Evolutionary conservation across 2,113 vertebrate species (phyloP), one percentile per base, ranked within the genome.

Genomic region (Sorex fumeus): DNA sequence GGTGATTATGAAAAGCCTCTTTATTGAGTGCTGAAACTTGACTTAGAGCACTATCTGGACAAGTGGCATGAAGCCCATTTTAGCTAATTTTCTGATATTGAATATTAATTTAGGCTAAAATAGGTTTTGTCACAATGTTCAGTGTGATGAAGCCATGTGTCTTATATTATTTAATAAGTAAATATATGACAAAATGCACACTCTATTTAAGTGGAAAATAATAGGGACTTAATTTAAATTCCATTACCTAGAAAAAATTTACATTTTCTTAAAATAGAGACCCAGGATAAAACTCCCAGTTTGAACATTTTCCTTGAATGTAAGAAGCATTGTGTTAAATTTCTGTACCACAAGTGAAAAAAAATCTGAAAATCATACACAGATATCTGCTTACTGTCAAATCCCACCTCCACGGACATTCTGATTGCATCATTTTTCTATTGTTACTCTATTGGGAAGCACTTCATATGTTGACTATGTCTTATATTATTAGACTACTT

Each of bases 61-160:
- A 77, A 81, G 28, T 43, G 4, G 15, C 6, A 3, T 34, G 28
- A 82, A 50, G 4, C 19, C 62, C 4, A 69, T 82, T 84, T 92
- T 60, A 50, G 28, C 1, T 32, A 70, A 47, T 13, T 70, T 86
- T 9, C 8, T 72, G n/a, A 66, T 25, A 45, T n/a, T 3, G 1
- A 10, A n/a, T 70, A 43, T 76, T 92, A 80, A 84, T 69, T 79
- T 72, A 81, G 36, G 43, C 15, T 40, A 69, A 93, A 50, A 27
- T 50, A 30, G 0, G 50, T 34, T 3, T 25, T 62, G 4, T 62
- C 84, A 47, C 28, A 90, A 45, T 18, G 80, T 45, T 69, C 15
- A 43, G 5, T 84, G 88, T 75, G 34, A 0, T 36, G 36, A 87
- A 62, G 15, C 91, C 32, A 64, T 23, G 18, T 3, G 43, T 32